Evolutionary conservation across 2,113 vertebrate species (phyloP).

Genomic region (Arizona elegans): DNA sequence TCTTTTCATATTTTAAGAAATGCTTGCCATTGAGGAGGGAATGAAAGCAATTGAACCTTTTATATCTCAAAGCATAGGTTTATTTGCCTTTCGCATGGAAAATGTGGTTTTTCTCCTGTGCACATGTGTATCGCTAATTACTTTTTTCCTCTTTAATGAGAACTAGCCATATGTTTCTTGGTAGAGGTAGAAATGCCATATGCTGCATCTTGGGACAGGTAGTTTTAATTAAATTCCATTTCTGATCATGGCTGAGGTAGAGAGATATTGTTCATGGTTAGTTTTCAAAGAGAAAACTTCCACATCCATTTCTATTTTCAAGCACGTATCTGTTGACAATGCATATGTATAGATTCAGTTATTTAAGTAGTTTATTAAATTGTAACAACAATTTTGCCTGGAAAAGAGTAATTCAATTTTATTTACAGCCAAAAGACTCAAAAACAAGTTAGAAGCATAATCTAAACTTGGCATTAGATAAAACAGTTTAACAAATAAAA

Average conservation of each 20-base stretch:
- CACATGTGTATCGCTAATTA: background rate
- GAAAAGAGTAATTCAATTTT: background rate
- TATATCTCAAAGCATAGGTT: background rate
- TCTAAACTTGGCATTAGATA: background rate
- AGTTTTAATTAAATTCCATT: conserved; percentile 4
- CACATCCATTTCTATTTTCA: background rate
- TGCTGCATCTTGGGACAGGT: background rate
- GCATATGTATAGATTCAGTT: background rate
- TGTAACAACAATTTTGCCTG: background rate
- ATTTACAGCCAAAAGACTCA: background rate
- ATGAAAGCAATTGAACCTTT: background rate
- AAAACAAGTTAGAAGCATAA: background rate
- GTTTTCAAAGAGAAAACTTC: background rate
- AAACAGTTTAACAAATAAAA: background rate
- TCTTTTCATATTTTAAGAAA: background rate
- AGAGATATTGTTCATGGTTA: background rate
- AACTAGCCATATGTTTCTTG: conserved; percentile 2
- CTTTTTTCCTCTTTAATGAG: conserved; percentile 13
- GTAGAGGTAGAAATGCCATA: background rate
- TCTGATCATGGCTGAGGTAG: background rate
- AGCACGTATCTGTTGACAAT: background rate
- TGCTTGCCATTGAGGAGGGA: rapidly evolving
- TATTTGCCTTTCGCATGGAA: background rate
- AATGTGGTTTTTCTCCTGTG: background rate
- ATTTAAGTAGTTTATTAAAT: background rate